Evolutionary conservation across 2,888 invertebrate species (phyloP).

Genomic region (Acanthococcus lagerstroemiae): DNA sequence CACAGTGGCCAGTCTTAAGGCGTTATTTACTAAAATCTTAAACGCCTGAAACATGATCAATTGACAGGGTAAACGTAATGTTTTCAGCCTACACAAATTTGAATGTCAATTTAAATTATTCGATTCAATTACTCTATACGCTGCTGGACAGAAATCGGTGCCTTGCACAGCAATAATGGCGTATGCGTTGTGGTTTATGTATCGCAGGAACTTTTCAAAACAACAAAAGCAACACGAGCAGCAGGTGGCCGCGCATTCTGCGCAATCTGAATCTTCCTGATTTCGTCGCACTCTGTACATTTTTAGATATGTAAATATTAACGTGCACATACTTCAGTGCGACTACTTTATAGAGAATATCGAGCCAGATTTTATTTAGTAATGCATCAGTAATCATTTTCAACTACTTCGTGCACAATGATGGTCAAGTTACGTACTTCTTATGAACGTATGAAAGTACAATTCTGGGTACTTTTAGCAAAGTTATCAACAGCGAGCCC

Average conservation of each 20-base stretch:
- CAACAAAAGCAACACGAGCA: constrained; percentile 77
- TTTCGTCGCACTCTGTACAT: constrained; percentile 18
- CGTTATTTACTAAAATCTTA: constrained; percentile 69
- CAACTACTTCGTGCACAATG: neutral
- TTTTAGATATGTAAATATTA: neutral
- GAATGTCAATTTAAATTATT: neutral
- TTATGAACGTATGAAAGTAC: constrained; percentile 80
- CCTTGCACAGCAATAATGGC: constrained; percentile 88
- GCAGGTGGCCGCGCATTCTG: constrained; percentile 50
- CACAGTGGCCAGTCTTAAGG: constrained; percentile 78
- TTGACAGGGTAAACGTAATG: neutral
- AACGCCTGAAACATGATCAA: constrained; percentile 59
- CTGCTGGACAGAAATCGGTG: constrained; percentile 80
- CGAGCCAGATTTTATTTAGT: too few species aligned
- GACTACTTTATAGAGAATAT: too few species aligned
- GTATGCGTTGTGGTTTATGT: constrained; percentile 89
- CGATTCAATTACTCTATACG: constrained; percentile 59
- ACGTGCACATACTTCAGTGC: too few species aligned
- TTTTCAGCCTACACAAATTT: neutral
- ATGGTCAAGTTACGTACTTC: constrained; percentile 50
- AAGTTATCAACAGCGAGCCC: constrained; percentile 84
- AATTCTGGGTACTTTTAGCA: constrained; percentile 82
- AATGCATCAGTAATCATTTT: too few species aligned
- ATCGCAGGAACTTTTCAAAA: constrained; percentile 82
- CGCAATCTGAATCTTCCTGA: constrained; percentile 29